phyloP scores from a whole-genome alignment of 2,113 vertebrate species.

The Meleagris gallopavo region DNA sequence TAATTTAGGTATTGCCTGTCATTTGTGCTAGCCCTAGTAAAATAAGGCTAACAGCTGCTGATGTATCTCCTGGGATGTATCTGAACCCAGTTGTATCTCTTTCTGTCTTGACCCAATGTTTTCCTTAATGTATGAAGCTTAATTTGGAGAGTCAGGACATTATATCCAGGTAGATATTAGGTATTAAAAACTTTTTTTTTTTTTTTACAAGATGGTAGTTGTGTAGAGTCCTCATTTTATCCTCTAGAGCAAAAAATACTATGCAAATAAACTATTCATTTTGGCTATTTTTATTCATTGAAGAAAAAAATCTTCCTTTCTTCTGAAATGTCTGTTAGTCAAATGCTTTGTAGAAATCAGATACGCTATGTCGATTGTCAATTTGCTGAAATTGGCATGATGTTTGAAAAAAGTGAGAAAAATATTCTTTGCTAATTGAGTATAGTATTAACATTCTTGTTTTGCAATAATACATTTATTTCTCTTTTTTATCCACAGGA shows the following conservation, averaged over 20 bases:
- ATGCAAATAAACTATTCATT: background rate
- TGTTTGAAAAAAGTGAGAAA: constrained; percentile 55
- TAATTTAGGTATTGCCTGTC: background rate
- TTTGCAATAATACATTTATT: constrained; percentile 58
- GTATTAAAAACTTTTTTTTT: background rate
- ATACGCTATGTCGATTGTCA: constrained; percentile 33
- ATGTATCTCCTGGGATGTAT: background rate
- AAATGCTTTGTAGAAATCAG: constrained; percentile 17
- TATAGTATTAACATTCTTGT: background rate
- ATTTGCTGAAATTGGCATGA: background rate
- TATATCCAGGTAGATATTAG: background rate
- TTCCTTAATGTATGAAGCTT: background rate
- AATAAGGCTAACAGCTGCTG: background rate
- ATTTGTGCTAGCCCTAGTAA: background rate
- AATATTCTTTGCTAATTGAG: background rate
- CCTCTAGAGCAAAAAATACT: background rate
- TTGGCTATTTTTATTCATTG: background rate
- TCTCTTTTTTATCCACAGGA: constrained; percentile 76
- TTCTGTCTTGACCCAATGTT: background rate
- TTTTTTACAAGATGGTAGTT: background rate
- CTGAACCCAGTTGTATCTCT: background rate
- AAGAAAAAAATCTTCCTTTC: background rate
- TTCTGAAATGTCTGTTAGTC: background rate
- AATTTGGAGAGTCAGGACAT: background rate
- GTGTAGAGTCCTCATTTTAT: background rate